These are phyloP conservation scores for Bombus sibiricus DNA, from an alignment of 1,140 invertebrate species.

Conservation along the genomic window DNA sequence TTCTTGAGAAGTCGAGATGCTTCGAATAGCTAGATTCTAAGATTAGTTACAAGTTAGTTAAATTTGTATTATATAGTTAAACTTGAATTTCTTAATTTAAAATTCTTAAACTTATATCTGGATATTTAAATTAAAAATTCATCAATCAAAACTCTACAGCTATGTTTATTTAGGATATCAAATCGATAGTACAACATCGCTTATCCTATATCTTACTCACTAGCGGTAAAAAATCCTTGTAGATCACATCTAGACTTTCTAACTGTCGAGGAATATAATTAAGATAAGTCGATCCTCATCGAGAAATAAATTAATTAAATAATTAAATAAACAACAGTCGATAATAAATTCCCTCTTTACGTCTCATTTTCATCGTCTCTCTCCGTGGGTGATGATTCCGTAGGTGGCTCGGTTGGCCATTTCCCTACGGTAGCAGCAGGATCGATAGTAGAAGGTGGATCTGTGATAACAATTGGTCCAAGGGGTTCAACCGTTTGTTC, in stretches of 20 bases:
- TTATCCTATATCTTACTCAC: background rate
- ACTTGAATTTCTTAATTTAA: too few relatives aligned
- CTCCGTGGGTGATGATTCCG: slow-evolving; percentile 69
- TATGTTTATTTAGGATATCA: background rate
- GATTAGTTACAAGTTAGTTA: too few relatives aligned
- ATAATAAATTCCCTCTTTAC: slow-evolving; percentile 38
- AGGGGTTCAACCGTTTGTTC: slow-evolving; percentile 71
- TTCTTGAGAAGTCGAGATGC: background rate
- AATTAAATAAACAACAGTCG: slow-evolving; percentile 45
- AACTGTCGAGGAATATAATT: slow-evolving; percentile 28
- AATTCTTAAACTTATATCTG: too few relatives aligned
- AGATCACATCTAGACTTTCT: background rate
- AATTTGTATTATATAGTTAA: too few relatives aligned
- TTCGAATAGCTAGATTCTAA: background rate
- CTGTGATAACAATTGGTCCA: slow-evolving; percentile 76
- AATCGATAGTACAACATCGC: background rate
- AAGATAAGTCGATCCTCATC: background rate
- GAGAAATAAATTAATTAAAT: slow-evolving; percentile 64
- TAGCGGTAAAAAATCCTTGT: background rate
- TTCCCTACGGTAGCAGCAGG: slow-evolving; percentile 78
- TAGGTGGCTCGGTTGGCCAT: slow-evolving; percentile 79
- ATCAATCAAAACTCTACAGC: too few relatives aligned
- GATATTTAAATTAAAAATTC: too few relatives aligned
- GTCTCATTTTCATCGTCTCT: slow-evolving; percentile 80
- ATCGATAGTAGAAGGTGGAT: slow-evolving; percentile 70